Evolutionary conservation across 1,140 invertebrate species (phyloP).

Genomic region (Hirudo medicinalis): DNA sequence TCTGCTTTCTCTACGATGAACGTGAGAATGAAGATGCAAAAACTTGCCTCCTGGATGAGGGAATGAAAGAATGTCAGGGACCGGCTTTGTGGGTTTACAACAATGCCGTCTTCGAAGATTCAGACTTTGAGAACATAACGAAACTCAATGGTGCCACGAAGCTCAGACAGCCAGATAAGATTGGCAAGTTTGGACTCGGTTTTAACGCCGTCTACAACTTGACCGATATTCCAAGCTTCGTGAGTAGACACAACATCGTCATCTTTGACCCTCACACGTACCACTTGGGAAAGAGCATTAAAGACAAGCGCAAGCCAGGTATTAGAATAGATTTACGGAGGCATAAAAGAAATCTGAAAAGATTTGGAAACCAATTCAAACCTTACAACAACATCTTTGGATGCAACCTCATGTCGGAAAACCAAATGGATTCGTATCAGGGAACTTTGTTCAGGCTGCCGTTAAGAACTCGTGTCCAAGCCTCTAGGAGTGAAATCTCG

Average conservation of each 20-base stretch:
- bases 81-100: slow-evolving; percentile 30
- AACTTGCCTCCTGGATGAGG: slow-evolving; percentile 29
- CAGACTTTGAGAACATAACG: slow-evolving; percentile 31
- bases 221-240: slow-evolving; percentile 36
- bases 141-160: slow-evolving; percentile 33
- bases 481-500: slow-evolving; percentile 32
- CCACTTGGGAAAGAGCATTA: slow-evolving; percentile 28
- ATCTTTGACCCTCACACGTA: slow-evolving; percentile 37
- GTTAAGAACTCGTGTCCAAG: slow-evolving; percentile 28
- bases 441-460: slow-evolving; percentile 35
- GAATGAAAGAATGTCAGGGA: slow-evolving; percentile 29
- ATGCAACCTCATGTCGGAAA: slow-evolving; percentile 25
- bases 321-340: slow-evolving; percentile 29
- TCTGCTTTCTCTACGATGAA: slow-evolving; percentile 37
- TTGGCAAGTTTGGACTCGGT: slow-evolving; percentile 35
- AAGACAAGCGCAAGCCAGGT: slow-evolving; percentile 28
- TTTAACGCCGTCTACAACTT: slow-evolving; percentile 38
- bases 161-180: slow-evolving; percentile 28
- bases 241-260: slow-evolving; percentile 31
- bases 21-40: slow-evolving; percentile 25
- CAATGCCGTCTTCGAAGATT: slow-evolving; percentile 27
- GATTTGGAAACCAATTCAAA: slow-evolving; percentile 29
- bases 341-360: slow-evolving; percentile 26
- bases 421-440: slow-evolving; percentile 22
- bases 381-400: slow-evolving; percentile 33